Evolutionary conservation across 92 coral and sea anemone genomes (phyloP).

Genomic region (Porites divaricata): DNA sequence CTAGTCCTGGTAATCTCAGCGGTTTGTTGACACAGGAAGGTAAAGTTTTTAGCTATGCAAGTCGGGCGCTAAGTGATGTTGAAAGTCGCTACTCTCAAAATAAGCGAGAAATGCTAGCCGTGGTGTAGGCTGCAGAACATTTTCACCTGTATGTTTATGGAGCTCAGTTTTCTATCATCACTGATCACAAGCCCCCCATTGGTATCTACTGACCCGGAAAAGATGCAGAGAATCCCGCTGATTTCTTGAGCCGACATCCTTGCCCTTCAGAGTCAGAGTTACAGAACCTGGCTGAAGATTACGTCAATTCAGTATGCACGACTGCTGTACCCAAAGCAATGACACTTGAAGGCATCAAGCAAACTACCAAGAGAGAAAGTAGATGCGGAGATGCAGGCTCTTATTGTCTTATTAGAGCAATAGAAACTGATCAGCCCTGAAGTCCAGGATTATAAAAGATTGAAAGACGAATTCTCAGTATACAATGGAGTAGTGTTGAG

Average conservation of each 20-base stretch:
- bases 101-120: conserved; percentile 74
- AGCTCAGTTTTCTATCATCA: background rate
- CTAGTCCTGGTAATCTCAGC: conserved; percentile 63
- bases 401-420: conserved; percentile 19
- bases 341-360: conserved; percentile 55
- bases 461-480: too few species aligned
- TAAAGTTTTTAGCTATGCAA: conserved; percentile 66
- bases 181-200: conserved; percentile 44
- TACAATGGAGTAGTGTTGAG: too few species aligned
- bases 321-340: conserved; percentile 63
- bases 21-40: conserved; percentile 50
- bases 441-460: too few species aligned
- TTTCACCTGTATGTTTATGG: conserved; percentile 14
- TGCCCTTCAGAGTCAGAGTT: conserved; percentile 50
- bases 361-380: conserved; percentile 56
- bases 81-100: conserved; percentile 66
- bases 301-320: conserved; percentile 44
- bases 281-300: conserved; percentile 42
- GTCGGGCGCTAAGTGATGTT: conserved; percentile 62
- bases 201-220: too few species aligned
- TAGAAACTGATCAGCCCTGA: conserved; percentile 51
- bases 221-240: too few species aligned
- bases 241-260: too few species aligned
- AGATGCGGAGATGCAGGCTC: conserved; percentile 15
- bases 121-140: conserved; percentile 36